Conservation (phyloP, 2,797 vertebrate species). For the Novumbra hubbsi region DNA sequence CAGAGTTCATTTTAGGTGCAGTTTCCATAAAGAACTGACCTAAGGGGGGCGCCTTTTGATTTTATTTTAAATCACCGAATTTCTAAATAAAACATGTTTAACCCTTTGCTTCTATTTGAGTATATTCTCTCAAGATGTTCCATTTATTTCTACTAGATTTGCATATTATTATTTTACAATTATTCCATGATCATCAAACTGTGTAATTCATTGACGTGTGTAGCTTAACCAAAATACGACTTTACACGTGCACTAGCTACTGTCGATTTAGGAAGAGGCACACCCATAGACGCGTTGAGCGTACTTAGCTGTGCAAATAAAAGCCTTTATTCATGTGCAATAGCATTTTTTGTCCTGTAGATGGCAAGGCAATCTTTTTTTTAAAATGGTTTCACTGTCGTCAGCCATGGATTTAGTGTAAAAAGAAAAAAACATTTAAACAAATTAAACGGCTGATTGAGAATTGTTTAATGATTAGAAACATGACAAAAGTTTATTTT, state of each 20-base stretch:
- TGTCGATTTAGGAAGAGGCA: neutral
- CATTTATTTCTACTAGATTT: neutral
- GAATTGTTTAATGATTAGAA: neutral
- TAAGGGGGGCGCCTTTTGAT: too few relatives aligned
- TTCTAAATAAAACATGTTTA: too few relatives aligned
- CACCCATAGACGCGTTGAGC: neutral
- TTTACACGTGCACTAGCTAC: neutral
- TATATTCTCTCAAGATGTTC: neutral
- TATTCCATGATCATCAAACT: too few relatives aligned
- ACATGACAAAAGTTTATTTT: too few relatives aligned
- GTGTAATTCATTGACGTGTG: neutral
- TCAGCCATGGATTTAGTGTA: neutral
- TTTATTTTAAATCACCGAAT: too few relatives aligned
- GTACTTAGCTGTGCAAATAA: neutral
- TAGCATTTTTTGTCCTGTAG: conserved; percentile 25
- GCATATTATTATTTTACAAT: neutral
- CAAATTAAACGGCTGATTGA: neutral
- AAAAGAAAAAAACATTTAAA: neutral
- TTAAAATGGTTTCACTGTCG: neutral
- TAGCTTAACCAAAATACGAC: neutral
- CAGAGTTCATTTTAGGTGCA: too few relatives aligned
- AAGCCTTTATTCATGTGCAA: neutral
- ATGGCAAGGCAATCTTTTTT: conserved; percentile 27
- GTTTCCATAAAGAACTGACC: too few relatives aligned
- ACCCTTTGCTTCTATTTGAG: neutral